These are phyloP conservation scores for Montipora capricornis DNA, from an alignment of 64 coral and sea anemone species.

Conservation along the genomic window DNA sequence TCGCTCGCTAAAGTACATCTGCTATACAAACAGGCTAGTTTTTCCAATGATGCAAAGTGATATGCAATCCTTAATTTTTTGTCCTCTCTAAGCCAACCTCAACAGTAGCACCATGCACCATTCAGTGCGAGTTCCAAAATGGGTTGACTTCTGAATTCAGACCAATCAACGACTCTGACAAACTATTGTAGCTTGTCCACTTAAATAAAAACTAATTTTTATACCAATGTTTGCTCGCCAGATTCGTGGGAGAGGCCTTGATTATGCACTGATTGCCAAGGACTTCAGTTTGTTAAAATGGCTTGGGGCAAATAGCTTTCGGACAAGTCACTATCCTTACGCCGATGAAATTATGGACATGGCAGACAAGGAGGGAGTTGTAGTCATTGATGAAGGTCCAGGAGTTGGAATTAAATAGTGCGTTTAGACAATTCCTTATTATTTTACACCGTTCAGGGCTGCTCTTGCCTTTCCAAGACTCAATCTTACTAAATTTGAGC, in stretches of 20 bases:
- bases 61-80: no score
- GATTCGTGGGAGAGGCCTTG: slow-evolving; percentile 98
- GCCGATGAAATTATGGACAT: slow-evolving; percentile 99
- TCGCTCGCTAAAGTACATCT: no score
- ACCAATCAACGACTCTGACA: neutral
- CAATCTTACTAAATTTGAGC: neutral
- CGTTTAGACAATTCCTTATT: neutral
- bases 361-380: slow-evolving; percentile 93
- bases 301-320: slow-evolving; percentile 93
- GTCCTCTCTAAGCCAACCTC: no score
- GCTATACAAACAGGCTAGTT: no score
- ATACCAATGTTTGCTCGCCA: neutral
- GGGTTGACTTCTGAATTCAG: neutral
- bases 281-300: slow-evolving; percentile 97
- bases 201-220: neutral
- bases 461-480: neutral
- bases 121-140: no score
- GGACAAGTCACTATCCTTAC: slow-evolving; percentile 98
- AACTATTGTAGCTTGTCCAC: neutral
- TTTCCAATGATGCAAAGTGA: no score
- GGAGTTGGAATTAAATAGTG: slow-evolving; percentile 89
- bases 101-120: no score
- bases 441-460: neutral
- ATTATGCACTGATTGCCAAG: slow-evolving; percentile 89
- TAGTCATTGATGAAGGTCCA: slow-evolving; percentile 98